Evolutionary conservation across 2,888 invertebrate genomes (phyloP), one percentile per base, ranked within the genome.

Genomic region (Tenthredo amoena): DNA sequence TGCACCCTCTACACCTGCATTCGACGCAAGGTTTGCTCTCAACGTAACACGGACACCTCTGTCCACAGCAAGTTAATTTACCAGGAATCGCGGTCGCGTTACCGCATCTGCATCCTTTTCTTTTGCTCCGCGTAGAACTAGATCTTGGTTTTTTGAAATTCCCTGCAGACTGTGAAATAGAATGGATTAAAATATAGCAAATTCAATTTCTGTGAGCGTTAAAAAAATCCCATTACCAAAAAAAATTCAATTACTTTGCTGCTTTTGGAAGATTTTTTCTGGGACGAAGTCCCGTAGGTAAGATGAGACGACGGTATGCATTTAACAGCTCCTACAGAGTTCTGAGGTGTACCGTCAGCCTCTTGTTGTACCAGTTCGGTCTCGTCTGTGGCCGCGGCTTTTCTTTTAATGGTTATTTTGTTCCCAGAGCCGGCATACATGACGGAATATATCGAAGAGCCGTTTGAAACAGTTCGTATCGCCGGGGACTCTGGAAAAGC

Each of bases 21-120:
- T 97, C 97, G 7, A 97, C 95, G 92, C 99, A 99, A 0, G 98
- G 97, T 92, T 97, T 97, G 88, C 97, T 97, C 88, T 97, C 97
- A 5, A 98, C 98, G 93, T 99, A 99, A 94, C 99, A 99, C 0
- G 98, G 98, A 94, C 99, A 99, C 87, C 99, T 94, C 92, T 98
- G 98, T 0, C 98, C 98, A 91, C 98, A 98, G 92, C 99, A 99
- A 0, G 98, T 98, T 71, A 98, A 94, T 92, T 98, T 98, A 5
- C 98, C 98, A 0, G 98, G 98, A 26, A 97, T 97, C 0, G 97
- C 96, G 0, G 98, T 98, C 0, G 98, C 97, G 94, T 98, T 97
- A 4, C 98, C 98, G 94, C 99, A 99, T 86, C 98, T 95, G 92
- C 98, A 99, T 18, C 98, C 97, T 94, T 96, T 96, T 89, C 96